A percentile compares a stretch with the other conserved stretches of the same genome.
Evolutionary conservation across 2,797 vertebrate species (phyloP).

Genomic region (Melanotaenia pygmaea): DNA sequence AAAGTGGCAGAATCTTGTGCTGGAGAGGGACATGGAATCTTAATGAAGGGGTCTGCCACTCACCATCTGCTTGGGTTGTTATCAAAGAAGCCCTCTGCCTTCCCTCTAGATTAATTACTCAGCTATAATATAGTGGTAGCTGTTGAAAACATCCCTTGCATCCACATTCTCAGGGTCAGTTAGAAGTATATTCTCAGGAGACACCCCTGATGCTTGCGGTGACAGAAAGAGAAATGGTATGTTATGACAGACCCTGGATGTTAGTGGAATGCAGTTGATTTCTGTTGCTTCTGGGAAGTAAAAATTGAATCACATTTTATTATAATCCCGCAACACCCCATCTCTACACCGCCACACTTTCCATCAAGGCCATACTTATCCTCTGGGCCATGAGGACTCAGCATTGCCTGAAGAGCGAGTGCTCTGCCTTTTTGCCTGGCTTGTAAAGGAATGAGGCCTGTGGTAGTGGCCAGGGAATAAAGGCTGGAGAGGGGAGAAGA

Average conservation of each 20-base stretch:
- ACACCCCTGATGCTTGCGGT: background rate
- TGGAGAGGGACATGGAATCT: slow-evolving; percentile 56
- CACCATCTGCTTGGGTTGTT: slow-evolving; percentile 69
- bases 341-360: slow-evolving; percentile 2
- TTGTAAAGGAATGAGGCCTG: slow-evolving; percentile 57
- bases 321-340: slow-evolving; percentile 2
- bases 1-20: slow-evolving; percentile 42
- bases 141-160: slow-evolving; percentile 45
- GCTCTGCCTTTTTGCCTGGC: slow-evolving; percentile 27
- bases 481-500: slow-evolving; percentile 36
- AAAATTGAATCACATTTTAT: slow-evolving; percentile 33
- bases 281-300: slow-evolving; percentile 3
- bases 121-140: slow-evolving; percentile 46
- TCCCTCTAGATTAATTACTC: slow-evolving; percentile 73
- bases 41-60: slow-evolving; percentile 70
- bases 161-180: slow-evolving; percentile 24
- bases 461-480: slow-evolving; percentile 58
- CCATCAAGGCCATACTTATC: slow-evolving; percentile 18
- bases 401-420: slow-evolving; percentile 5
- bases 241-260: slow-evolving; percentile 29
- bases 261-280: slow-evolving; percentile 19
- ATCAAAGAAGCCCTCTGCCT: slow-evolving; percentile 63
- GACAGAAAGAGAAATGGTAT: slow-evolving; percentile 9
- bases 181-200: slow-evolving; percentile 2
- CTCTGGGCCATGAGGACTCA: slow-evolving; percentile 8